A percentile compares a stretch with the other conserved stretches of the same genome.
phyloP scores from a whole-genome alignment of 2,888 invertebrate genomes.

The Acronicta leporina region DNA sequence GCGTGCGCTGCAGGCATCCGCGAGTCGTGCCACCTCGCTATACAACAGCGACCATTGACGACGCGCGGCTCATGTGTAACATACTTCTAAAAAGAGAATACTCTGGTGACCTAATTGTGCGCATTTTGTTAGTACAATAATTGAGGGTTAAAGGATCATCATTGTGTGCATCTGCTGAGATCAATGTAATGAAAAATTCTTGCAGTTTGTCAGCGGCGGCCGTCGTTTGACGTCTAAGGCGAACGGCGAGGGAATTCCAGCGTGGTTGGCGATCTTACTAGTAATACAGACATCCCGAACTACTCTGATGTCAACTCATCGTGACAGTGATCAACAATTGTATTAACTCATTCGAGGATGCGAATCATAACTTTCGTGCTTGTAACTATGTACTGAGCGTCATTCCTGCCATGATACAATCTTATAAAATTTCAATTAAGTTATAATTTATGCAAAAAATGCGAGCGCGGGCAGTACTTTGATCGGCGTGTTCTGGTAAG shows the following conservation, averaged over 20 bases:
- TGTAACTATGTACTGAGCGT: no score
- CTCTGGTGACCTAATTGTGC: no score
- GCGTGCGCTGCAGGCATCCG: not conserved
- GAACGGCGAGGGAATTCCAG: conserved; percentile 6
- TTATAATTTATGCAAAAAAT: no score
- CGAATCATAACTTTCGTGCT: no score
- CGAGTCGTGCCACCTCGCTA: no score
- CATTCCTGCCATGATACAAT: no score
- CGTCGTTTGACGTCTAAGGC: conserved; percentile 10
- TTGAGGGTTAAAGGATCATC: conserved; percentile 6
- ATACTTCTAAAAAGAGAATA: no score
- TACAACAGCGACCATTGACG: no score
- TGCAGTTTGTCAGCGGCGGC: conserved; percentile 19
- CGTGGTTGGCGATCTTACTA: not conserved
- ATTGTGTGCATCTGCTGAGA: conserved; percentile 27
- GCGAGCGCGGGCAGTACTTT: no score
- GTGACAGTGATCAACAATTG: conserved; percentile 19
- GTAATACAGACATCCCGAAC: conserved; percentile 1
- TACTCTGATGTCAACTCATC: conserved; percentile 16
- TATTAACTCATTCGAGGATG: conserved; percentile 32
- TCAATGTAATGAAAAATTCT: conserved; percentile 40
- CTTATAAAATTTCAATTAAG: no score
- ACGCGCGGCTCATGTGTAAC: no score
- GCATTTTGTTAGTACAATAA: not conserved
- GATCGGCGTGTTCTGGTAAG: no score